A percentile compares a stretch with the other conserved stretches of the same genome.
Conservation (phyloP, 2,113 vertebrate species). For the Trematomus loennbergii region DNA sequence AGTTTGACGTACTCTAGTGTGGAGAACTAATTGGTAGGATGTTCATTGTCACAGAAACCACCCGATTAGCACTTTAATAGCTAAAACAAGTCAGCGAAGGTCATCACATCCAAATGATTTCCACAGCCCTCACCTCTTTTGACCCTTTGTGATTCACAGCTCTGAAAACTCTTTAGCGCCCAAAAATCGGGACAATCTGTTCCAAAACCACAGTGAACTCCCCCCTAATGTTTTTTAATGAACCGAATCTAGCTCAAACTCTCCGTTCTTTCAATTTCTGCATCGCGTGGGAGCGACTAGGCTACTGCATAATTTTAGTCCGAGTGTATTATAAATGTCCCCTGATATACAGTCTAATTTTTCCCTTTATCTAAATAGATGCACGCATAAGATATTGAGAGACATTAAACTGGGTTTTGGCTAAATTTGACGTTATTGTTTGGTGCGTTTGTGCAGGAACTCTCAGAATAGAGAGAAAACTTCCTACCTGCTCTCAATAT, state of each 20-base stretch:
- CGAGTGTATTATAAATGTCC: conserved; percentile 50
- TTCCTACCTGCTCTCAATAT: conserved; percentile 1
- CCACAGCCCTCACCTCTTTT: not conserved
- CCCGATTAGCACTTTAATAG: conserved; percentile 7
- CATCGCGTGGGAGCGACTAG: conserved; percentile 36
- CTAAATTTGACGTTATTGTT: not conserved
- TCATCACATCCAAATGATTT: conserved; percentile 20
- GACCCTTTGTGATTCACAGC: not conserved
- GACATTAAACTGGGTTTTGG: conserved; percentile 26
- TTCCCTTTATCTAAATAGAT: conserved; percentile 49
- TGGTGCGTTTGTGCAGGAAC: not conserved
- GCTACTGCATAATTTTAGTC: conserved; percentile 23
- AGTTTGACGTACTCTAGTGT: not conserved
- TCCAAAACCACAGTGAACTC: conserved; percentile 14
- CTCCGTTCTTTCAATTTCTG: conserved; percentile 46
- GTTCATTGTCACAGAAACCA: not conserved
- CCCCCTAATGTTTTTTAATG: conserved; percentile 45
- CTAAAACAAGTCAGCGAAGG: conserved; percentile 26
- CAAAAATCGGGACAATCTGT: conserved; percentile 6
- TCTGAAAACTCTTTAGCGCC: not conserved
- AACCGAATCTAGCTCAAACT: conserved; percentile 39
- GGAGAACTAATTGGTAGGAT: not conserved
- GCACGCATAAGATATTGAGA: conserved; percentile 18
- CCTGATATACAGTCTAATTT: conserved; percentile 4
- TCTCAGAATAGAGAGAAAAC: conserved; percentile 12